phyloP scores from a whole-genome alignment of 2,888 invertebrate genomes.

The Nephrotoma flavescens region DNA sequence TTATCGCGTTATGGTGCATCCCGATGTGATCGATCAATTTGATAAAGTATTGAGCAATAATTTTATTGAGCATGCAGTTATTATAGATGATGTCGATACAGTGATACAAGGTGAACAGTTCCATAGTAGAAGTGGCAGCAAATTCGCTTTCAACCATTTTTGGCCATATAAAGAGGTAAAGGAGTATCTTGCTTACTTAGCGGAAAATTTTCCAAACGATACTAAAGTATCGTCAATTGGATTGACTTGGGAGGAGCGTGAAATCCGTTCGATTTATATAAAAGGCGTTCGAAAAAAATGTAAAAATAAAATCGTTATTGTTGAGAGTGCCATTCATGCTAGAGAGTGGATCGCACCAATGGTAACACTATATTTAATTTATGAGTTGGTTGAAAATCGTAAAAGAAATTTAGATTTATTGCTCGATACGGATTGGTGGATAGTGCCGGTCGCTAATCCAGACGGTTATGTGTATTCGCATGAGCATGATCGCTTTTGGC shows the following conservation, averaged over 20 bases:
- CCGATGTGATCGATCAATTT: not conserved
- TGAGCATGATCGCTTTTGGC: slow-evolving; percentile 1
- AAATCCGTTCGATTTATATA: not conserved
- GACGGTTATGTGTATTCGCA: not conserved
- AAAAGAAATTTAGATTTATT: not conserved
- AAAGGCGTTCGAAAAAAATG: not conserved
- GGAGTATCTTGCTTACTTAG: not conserved
- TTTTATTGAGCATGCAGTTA: not conserved
- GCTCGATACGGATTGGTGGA: not conserved
- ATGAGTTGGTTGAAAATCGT: not conserved
- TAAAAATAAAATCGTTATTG: not conserved
- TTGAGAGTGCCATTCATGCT: not conserved
- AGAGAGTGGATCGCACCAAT: not conserved
- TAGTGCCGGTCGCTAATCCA: not conserved
- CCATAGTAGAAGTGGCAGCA: not conserved
- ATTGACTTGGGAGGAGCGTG: not conserved
- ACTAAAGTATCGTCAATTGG: not conserved
- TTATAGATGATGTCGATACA: not conserved
- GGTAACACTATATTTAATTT: not conserved
- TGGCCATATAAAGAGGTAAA: not conserved
- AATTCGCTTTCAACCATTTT: not conserved
- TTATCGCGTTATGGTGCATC: not conserved
- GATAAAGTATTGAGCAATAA: not conserved
- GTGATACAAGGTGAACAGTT: not conserved
- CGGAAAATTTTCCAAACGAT: not conserved